A percentile compares a stretch with the other conserved stretches of the same genome.
Evolutionary conservation across 2,797 vertebrate species (phyloP).

Genomic region (Helarctos malayanus): DNA sequence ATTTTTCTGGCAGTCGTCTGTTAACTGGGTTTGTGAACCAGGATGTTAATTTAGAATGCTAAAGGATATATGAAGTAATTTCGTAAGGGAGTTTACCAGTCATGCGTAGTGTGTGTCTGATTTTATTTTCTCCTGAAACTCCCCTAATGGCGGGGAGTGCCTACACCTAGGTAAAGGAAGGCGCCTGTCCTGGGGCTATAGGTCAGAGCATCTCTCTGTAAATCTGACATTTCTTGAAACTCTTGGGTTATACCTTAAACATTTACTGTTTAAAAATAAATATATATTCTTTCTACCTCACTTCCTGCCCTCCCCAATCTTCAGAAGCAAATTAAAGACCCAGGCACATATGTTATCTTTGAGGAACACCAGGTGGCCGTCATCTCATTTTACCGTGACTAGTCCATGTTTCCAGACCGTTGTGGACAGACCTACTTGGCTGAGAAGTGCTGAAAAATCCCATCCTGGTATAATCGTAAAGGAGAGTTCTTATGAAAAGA

Average conservation of each 20-base stretch:
- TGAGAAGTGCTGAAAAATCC: not conserved
- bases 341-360: not conserved
- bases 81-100: not conserved
- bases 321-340: conserved; percentile 17
- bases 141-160: not conserved
- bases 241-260: not conserved
- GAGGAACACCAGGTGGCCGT: not conserved
- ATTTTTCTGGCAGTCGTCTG: conserved; percentile 19
- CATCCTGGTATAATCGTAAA: not conserved
- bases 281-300: not conserved
- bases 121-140: conserved; percentile 44
- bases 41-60: not conserved
- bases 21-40: conserved; percentile 13
- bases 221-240: conserved; percentile 5
- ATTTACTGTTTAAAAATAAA: conserved; percentile 4
- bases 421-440: not conserved
- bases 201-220: not conserved
- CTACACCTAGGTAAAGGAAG: not conserved
- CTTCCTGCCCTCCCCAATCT: not conserved
- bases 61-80: not conserved
- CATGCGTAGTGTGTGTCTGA: not conserved
- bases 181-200: not conserved
- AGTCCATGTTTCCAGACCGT: not conserved
- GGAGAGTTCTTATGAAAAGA: not conserved
- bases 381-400: not conserved